Base-by-base conservation (phyloP, 2,888 invertebrate species). In the Hirtodrosophila histrioides region DNA sequence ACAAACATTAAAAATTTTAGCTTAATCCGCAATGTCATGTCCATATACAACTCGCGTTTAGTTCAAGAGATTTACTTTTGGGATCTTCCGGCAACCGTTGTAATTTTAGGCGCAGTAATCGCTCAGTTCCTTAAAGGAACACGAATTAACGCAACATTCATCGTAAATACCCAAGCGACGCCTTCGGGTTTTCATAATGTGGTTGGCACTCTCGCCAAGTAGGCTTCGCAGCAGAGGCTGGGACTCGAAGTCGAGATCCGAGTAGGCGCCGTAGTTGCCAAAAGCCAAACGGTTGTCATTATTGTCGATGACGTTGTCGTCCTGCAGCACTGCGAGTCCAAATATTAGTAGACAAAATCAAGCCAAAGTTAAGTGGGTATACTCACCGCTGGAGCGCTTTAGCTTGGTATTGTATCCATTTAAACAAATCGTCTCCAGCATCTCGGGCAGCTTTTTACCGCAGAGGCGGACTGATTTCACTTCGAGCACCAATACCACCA, bases 111-210 rank as follows among this genome's bases (percentile, higher is more conserved):
- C 49, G 51, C 90, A 90, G 44, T 89, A 90, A 4, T 67, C 45
- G 1, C 9, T 10, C 0, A 90, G 60, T 24, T 90, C 88, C 0
- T 5, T 12, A 4, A 43, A 49, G 29, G 74, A 49, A 51, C 90
- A 90, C 1, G 76, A 23, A 29, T 86, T 88, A 3, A 24, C 24
- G 60, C 90, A 90, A 37, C 90, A 90, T 31, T 90, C 86, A 27
- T 90, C 87, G 45, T 69, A 61, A 45, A 86, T 60, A 4, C 84
- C 85, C 11, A 74, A 57, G 2, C 90, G 83, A 9, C 86, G 82
- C 4, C 81, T 73, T 3, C 90, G 84, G 3, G 78, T 82, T 23
- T 87, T 69, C 12, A 88, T 44, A 65, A 88, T 33, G 1, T 69
- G 56, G 10, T 68, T 57, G 3, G 70, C 68, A 5, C 75, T 68